These are phyloP conservation scores for Nomada fabriciana DNA, from an alignment of 2,888 invertebrate species.

Conservation along the genomic window DNA sequence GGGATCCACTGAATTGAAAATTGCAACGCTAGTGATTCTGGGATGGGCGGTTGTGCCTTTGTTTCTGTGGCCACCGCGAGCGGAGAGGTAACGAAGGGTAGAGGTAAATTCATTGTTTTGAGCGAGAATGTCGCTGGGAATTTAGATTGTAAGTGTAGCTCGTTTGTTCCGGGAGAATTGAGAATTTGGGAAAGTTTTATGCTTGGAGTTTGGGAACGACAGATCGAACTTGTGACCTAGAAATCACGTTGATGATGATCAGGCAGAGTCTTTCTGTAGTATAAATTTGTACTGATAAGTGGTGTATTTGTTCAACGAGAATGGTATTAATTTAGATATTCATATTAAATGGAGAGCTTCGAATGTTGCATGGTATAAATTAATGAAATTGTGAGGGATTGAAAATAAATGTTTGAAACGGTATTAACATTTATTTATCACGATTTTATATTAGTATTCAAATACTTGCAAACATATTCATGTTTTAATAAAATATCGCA, in stretches of 20 bases:
- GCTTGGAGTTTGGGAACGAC: conserved; percentile 37
- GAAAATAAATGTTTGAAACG: too few relatives aligned
- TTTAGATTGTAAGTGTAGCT: not conserved
- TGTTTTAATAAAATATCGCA: not conserved
- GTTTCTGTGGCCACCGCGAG: not conserved
- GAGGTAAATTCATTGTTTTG: not conserved
- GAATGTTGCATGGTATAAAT: too few relatives aligned
- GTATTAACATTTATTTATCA: too few relatives aligned
- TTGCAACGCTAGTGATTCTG: not conserved
- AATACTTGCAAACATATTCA: not conserved
- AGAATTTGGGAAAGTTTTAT: not conserved
- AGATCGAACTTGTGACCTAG: conserved; percentile 1
- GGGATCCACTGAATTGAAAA: not conserved
- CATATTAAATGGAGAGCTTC: too few relatives aligned
- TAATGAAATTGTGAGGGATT: too few relatives aligned
- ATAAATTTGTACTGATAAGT: too few relatives aligned
- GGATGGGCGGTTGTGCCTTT: not conserved
- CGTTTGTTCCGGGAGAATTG: not conserved
- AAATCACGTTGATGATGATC: too few relatives aligned
- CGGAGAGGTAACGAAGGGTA: not conserved
- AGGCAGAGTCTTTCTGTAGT: too few relatives aligned
- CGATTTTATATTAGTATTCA: not conserved
- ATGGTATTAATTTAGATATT: too few relatives aligned
- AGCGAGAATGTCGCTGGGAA: not conserved
- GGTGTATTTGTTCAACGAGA: too few relatives aligned